A percentile compares a stretch with the other conserved stretches of the same genome.
Evolutionary conservation across 2,888 invertebrate species (phyloP).

Genomic region (Exocentrus adspersus): DNA sequence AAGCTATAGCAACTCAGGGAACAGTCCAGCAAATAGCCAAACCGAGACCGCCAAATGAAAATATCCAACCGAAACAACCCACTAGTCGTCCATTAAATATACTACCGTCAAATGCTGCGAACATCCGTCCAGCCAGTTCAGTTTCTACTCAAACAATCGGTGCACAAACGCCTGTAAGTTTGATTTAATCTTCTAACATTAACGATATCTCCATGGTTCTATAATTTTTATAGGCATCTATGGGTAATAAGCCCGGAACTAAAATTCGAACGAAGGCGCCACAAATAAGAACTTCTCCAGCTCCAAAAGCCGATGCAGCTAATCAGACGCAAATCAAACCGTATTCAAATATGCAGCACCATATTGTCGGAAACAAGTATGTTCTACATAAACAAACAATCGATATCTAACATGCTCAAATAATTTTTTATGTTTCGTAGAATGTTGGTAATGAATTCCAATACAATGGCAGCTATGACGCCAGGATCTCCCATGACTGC

Average conservation of each 20-base stretch:
- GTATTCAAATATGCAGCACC: constrained; percentile 64
- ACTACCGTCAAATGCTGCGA: constrained; percentile 66
- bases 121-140: constrained; percentile 80
- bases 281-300: constrained; percentile 74
- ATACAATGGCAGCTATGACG: constrained; percentile 69
- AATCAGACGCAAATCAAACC: constrained; percentile 75
- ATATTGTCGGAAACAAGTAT: constrained; percentile 68
- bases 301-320: constrained; percentile 79
- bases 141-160: constrained; percentile 84
- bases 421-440: constrained; percentile 54
- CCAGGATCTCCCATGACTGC: constrained; percentile 68
- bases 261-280: constrained; percentile 78
- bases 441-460: constrained; percentile 69
- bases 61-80: constrained; percentile 66
- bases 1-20: constrained; percentile 62
- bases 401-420: too few relatives aligned
- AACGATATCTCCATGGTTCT: too few relatives aligned
- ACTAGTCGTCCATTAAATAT: constrained; percentile 62
- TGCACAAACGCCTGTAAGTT: constrained; percentile 68
- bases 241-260: constrained; percentile 67
- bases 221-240: constrained; percentile 51
- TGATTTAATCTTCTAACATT: constrained; percentile 16
- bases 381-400: too few relatives aligned
- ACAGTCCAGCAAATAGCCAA: constrained; percentile 65
- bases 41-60: constrained; percentile 66